Percentiles rank a stretch among this genome's conserved stretches.
Conservation (phyloP, 2,113 vertebrate species). For the Atractosteus spatula region DNA sequence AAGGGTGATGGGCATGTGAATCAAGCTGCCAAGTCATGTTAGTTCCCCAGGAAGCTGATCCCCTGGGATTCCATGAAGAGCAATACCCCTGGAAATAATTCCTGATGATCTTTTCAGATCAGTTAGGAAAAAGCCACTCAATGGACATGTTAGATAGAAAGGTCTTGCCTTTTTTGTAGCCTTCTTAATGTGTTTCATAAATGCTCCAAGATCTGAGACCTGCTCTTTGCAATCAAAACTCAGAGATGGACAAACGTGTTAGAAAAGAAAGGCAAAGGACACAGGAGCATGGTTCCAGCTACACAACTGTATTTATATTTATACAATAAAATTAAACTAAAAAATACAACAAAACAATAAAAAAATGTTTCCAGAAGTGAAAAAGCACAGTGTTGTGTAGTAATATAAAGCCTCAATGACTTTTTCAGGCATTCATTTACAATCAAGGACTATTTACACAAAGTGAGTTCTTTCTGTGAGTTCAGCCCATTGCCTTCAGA, state of each 20-base stretch:
- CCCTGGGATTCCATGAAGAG: too few relatives aligned
- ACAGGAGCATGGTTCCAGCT: constrained; percentile 16
- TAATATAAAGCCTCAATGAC: constrained; percentile 6
- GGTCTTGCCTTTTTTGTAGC: not conserved
- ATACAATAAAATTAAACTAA: constrained; percentile 47
- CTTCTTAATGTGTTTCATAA: not conserved
- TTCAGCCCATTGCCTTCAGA: too few relatives aligned
- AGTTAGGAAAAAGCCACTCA: too few relatives aligned
- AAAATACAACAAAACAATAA: constrained; percentile 5
- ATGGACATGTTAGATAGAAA: not conserved
- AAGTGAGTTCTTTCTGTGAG: not conserved
- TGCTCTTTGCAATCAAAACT: not conserved
- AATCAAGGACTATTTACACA: constrained; percentile 47
- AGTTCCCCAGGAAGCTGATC: too few relatives aligned
- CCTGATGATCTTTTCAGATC: too few relatives aligned
- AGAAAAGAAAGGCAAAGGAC: constrained; percentile 23
- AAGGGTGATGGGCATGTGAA: too few relatives aligned
- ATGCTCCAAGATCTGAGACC: not conserved
- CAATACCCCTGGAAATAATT: too few relatives aligned
- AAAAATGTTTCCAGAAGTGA: constrained; percentile 4
- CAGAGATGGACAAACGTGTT: not conserved
- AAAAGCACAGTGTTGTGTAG: constrained; percentile 24
- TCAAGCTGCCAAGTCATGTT: too few relatives aligned
- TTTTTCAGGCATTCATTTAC: constrained; percentile 37
- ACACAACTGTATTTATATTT: constrained; percentile 55